Evolutionary conservation across 2,888 invertebrate genomes (phyloP).

Genomic region (Agrochola litura): DNA sequence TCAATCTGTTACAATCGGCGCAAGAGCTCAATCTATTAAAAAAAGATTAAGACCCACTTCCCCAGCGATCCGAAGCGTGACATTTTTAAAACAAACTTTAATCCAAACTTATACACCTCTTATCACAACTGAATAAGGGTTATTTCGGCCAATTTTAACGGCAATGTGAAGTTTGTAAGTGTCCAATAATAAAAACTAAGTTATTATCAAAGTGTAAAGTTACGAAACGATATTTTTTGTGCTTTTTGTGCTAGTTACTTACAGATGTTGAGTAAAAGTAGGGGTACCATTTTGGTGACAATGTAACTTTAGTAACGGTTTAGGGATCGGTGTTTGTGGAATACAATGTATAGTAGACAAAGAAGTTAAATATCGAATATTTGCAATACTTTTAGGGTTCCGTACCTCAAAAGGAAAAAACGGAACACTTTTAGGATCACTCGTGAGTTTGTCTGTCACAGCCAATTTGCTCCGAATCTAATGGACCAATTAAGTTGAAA

Average conservation of each 20-base stretch:
- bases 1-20: slow-evolving; percentile 68
- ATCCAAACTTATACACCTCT: not conserved
- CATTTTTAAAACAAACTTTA: slow-evolving; percentile 26
- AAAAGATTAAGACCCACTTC: slow-evolving; percentile 70
- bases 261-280: slow-evolving; percentile 43
- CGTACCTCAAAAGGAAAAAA: no score
- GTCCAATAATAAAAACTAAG: slow-evolving; percentile 58
- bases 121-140: not conserved
- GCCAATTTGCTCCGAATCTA: no score
- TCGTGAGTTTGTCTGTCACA: no score
- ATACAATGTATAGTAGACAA: not conserved
- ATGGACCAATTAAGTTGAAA: no score
- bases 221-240: slow-evolving; percentile 52
- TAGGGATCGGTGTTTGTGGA: not conserved
- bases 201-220: slow-evolving; percentile 61
- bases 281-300: slow-evolving; percentile 8
- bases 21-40: slow-evolving; percentile 65
- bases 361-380: not conserved
- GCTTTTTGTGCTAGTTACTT: slow-evolving; percentile 41
- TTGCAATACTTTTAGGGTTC: not conserved
- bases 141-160: not conserved
- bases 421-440: no score
- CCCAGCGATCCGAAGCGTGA: slow-evolving; percentile 58
- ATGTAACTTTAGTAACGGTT: not conserved
- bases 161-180: slow-evolving; percentile 32